These are phyloP conservation scores for Empis stercorea DNA, from an alignment of 2,888 invertebrate species.

Conservation along the genomic window DNA sequence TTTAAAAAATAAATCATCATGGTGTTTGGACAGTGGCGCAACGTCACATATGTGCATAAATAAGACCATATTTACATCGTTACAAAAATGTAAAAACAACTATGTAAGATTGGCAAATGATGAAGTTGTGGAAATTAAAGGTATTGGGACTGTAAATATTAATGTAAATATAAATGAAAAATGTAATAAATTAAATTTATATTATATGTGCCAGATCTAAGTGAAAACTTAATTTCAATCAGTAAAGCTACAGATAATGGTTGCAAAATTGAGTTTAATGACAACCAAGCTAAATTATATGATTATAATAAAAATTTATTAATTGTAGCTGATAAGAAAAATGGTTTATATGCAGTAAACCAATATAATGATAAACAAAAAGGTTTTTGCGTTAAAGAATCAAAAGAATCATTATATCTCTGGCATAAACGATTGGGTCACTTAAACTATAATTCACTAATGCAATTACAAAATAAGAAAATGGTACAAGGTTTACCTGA, in stretches of 20 bases:
- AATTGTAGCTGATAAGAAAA: too few relatives aligned
- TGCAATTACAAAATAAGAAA: conserved; percentile 3
- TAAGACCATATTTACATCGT: too few relatives aligned
- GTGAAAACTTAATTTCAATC: conserved; percentile 5
- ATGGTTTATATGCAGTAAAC: not conserved
- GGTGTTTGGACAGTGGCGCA: too few relatives aligned
- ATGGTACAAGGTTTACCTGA: conserved; percentile 5
- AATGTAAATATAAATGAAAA: too few relatives aligned
- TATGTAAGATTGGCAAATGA: conserved; percentile 3
- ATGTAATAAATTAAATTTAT: not conserved
- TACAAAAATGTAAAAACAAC: not conserved
- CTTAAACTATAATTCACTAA: conserved; percentile 3
- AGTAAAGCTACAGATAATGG: conserved; percentile 3
- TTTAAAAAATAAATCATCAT: too few relatives aligned
- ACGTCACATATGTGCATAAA: too few relatives aligned
- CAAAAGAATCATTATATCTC: not conserved
- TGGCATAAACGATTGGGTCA: conserved; percentile 8
- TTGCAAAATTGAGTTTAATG: not conserved
- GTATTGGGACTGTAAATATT: too few relatives aligned
- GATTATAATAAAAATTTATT: conserved; percentile 2
- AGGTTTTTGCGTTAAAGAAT: not conserved
- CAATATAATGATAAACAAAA: not conserved
- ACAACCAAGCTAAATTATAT: conserved; percentile 1
- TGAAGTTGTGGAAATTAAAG: not conserved
- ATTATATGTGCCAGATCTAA: not conserved